Percentiles rank a stretch among this genome's conserved stretches.
These are phyloP conservation scores for Agapostemon virescens DNA, from an alignment of 2,888 invertebrate species.

Conservation along the genomic window DNA sequence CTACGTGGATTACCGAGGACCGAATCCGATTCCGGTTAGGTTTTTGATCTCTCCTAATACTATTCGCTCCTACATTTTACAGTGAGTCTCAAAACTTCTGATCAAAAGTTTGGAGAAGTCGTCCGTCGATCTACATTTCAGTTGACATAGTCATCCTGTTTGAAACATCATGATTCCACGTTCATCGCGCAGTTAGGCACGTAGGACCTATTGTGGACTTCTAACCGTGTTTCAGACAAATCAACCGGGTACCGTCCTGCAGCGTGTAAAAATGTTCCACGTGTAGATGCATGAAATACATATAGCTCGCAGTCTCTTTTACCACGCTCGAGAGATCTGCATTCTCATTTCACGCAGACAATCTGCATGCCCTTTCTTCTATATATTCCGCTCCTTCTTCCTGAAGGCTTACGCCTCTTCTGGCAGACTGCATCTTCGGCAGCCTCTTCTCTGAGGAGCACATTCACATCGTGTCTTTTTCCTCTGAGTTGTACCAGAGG, in stretches of 20 bases:
- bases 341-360: conserved; percentile 61
- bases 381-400: conserved; percentile 14
- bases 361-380: conserved; percentile 51
- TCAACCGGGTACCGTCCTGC: background rate
- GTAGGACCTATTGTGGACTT: too few species aligned
- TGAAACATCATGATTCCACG: too few species aligned
- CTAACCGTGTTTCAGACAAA: background rate
- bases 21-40: too few species aligned
- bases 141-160: too few species aligned
- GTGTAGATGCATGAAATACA: conserved; percentile 4
- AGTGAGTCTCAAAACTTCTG: too few species aligned
- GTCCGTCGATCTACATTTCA: too few species aligned
- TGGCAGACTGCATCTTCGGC: conserved; percentile 30
- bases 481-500: conserved; percentile 25
- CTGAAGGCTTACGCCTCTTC: conserved; percentile 12
- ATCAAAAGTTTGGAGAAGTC: too few species aligned
- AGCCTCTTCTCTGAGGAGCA: conserved; percentile 34
- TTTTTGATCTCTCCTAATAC: too few species aligned
- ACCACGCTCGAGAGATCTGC: conserved; percentile 54
- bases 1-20: too few species aligned
- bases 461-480: conserved; percentile 30
- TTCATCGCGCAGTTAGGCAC: too few species aligned
- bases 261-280: background rate
- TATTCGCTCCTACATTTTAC: too few species aligned
- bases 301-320: conserved; percentile 37